Conservation (phyloP, 2,888 invertebrate species). For the Hermaeophaga mercurialis region DNA sequence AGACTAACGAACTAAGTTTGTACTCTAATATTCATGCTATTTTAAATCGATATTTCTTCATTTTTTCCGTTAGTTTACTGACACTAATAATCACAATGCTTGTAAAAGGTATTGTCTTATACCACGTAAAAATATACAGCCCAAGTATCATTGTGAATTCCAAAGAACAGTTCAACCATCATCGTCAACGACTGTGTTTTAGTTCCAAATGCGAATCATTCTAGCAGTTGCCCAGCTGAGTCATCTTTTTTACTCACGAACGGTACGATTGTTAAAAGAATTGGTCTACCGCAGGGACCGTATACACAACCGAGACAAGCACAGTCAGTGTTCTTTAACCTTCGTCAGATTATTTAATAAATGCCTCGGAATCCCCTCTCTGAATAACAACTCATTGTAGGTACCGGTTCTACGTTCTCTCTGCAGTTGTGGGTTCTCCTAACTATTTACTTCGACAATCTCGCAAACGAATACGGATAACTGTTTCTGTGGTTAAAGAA, state of each 20-base stretch:
- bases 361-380: conserved; percentile 9
- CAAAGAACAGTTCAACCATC: not conserved
- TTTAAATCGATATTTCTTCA: no score
- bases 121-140: no score
- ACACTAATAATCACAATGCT: no score
- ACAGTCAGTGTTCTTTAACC: conserved; percentile 1
- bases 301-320: not conserved
- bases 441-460: not conserved
- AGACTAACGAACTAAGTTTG: no score
- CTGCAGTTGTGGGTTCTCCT: conserved; percentile 7
- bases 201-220: not conserved
- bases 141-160: not conserved
- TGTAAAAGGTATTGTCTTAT: no score
- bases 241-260: not conserved
- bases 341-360: conserved; percentile 5
- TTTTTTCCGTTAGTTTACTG: no score
- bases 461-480: not conserved
- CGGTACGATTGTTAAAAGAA: not conserved
- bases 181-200: not conserved
- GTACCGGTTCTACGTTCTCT: conserved; percentile 13
- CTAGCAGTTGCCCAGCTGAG: not conserved
- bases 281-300: not conserved
- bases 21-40: no score
- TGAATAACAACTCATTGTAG: conserved; percentile 1
- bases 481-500: not conserved